Evolutionary conservation across 2,888 invertebrate genomes (phyloP), one percentile per base, ranked within the genome.

Genomic region (Ormyrus pomaceus): DNA sequence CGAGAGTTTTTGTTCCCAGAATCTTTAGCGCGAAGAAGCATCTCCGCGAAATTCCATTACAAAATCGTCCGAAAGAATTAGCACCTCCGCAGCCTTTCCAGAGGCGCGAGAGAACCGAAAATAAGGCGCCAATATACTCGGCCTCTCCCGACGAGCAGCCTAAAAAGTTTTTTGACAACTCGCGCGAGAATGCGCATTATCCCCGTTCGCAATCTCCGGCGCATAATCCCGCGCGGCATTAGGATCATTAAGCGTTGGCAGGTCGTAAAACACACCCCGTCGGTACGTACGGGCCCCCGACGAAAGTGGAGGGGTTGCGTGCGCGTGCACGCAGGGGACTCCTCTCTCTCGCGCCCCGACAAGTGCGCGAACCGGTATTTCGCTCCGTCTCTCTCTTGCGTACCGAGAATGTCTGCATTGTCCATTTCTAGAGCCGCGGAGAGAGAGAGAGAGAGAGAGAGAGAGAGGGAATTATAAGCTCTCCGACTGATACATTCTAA

Each of bases 401-500:
- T 48, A 50, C 45, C 11, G 53, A 64, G 65, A 66, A 46, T 53
- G 72, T 56, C 48, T n/a, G 65, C 50, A 74, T 65, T 74, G 74
- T 74, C 74, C 65, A 58, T 45, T 73, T 73, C 48, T 50, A 71
- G 71, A 51, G 13, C 9, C 11, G 46, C n/a, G 48, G 10, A 48
- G 55, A 8, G n/a, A 45, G 55, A 8, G n/a, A 45, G 55, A 8
- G n/a, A 45, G 71, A 56, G 48, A 55, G 61, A 10, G 56, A n/a
- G 34, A 19, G 73, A 51, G 13, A 7, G 46, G 19, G 75, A 56
- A 65, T n/a, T 56, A 64, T 56, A 68, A 72, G 62, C 76, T 80
- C 72, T 68, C 58, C 72, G 62, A 58, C 72, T 68, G 80, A 80
- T 76, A 19, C 19, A 80, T 77, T 80, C 72, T 80, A 80, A 80